Base-by-base conservation (phyloP, 2,888 invertebrate species). In the Halocaridina rubra region DNA sequence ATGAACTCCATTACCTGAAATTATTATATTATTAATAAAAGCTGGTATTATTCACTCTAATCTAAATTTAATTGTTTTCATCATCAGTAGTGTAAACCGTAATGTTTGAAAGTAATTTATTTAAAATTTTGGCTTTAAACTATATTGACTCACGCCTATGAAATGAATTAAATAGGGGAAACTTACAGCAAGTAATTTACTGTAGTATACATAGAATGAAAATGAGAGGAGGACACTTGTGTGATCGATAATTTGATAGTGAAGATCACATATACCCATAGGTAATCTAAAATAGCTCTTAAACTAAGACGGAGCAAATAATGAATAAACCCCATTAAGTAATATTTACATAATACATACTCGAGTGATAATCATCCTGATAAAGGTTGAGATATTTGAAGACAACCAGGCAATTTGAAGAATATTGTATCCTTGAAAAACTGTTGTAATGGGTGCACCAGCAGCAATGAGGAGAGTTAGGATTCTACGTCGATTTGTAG, bases 401-500 rank as follows among this genome's bases (percentile, higher is more conserved):
- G 77, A 61, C 32, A 61, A 19, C 77, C 77, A 77, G 3, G 61
- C 32, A 22, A 77, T 4, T 33, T 61, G 61, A 8, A 77, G 32
- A 0, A 77, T 53, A 24, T 27, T 77, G 22, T 61, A 27, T 3
- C 77, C 77, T 13, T 32, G 32, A 0, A 32, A 19, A 4, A 16
- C 24, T 4, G 24, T 19, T 5, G 61, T 61, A 24, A 77, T 27
- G 0, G 77, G 33, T 0, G 59, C 77, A 19, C 77, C 77, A 22
- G 59, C 32, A 3, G 77, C 77, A 24, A 77, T 16, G 22, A 77
- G 61, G 2, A 77, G 77, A 7, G 32, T 77, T 5, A 77, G 33
- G 61, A 77, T 77, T 33, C 77, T 77, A 32, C 59, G n/a, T 22
- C 77, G 59, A 24, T 77, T 77, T 19, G 32, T 22, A 5, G 77